Percentiles rank a stretch among this genome's conserved stretches.
Evolutionary conservation across 2,797 vertebrate species (phyloP).

Genomic region (Diglossa cyanea): DNA sequence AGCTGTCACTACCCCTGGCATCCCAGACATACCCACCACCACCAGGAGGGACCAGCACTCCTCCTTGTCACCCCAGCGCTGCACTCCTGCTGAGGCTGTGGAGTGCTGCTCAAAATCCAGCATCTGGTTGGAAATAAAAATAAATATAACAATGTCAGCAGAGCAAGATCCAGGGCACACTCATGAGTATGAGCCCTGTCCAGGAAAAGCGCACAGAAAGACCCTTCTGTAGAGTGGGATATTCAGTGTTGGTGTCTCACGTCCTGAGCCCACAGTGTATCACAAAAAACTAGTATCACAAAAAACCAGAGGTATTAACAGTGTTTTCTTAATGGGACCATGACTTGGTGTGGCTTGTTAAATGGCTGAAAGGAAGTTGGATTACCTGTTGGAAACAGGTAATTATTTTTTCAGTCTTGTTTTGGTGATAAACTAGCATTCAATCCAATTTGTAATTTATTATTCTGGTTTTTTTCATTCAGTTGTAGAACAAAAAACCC

Average conservation of each 20-base stretch:
- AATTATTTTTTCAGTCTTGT: neutral
- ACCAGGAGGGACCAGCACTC: neutral
- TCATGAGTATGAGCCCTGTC: accelerated
- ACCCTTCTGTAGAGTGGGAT: neutral
- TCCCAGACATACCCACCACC: neutral
- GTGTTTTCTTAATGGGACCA: neutral
- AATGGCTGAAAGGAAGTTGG: neutral
- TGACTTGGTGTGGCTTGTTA: neutral
- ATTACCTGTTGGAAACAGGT: neutral
- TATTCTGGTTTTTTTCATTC: neutral
- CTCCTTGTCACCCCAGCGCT: neutral
- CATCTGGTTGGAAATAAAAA: neutral
- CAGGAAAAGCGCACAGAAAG: neutral
- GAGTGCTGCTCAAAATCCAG: neutral
- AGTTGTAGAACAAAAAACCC: neutral
- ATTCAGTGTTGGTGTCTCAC: neutral
- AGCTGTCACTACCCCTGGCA: neutral
- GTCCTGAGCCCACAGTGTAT: neutral
- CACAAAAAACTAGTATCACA: neutral
- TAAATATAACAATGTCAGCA: neutral
- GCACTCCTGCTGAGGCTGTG: neutral
- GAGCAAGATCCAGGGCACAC: neutral
- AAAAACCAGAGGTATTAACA: neutral
- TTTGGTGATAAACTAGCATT: neutral
- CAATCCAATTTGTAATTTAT: neutral